Conservation (phyloP, 1,140 invertebrate genomes). For the Aradophagus sp. region DNA sequence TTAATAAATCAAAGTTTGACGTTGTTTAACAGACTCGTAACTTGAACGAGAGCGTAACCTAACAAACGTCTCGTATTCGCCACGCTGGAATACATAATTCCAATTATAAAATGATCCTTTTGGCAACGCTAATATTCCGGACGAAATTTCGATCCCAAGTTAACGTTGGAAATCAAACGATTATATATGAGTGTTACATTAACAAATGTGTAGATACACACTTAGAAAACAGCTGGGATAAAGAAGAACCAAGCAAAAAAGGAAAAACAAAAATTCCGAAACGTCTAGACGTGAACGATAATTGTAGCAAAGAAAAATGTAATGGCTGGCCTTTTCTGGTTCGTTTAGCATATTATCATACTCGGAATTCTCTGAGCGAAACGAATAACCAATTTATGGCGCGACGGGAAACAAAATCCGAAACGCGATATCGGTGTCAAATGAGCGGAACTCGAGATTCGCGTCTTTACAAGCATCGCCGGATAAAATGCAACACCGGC, state of each 20-base stretch:
- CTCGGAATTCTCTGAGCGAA: constrained; percentile 36
- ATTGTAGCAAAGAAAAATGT: constrained; percentile 64
- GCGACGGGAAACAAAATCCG: constrained; percentile 25
- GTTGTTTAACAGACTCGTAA: too few species aligned
- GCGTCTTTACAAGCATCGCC: constrained; percentile 17
- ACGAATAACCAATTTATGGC: constrained; percentile 43
- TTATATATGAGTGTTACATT: too few species aligned
- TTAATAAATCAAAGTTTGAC: too few species aligned
- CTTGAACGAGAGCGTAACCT: too few species aligned
- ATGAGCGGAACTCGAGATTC: constrained; percentile 58
- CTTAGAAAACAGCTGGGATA: constrained; percentile 1
- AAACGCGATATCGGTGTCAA: constrained; percentile 62
- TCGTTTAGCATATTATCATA: constrained; percentile 60
- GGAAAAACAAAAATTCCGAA: constrained; percentile 12
- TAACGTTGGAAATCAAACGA: too few species aligned
- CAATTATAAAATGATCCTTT: constrained; percentile 8
- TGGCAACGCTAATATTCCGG: too few species aligned
- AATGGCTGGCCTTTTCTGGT: constrained; percentile 62
- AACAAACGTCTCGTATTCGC: too few species aligned
- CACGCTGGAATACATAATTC: too few species aligned
- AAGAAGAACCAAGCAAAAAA: constrained; percentile 1
- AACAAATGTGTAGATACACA: constrained; percentile 21
- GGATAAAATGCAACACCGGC: constrained; percentile 15
- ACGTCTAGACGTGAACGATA: constrained; percentile 51
- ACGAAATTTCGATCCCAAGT: too few species aligned